Base-by-base conservation (phyloP, 2,797 vertebrate species). In the Manis pentadactyla region DNA sequence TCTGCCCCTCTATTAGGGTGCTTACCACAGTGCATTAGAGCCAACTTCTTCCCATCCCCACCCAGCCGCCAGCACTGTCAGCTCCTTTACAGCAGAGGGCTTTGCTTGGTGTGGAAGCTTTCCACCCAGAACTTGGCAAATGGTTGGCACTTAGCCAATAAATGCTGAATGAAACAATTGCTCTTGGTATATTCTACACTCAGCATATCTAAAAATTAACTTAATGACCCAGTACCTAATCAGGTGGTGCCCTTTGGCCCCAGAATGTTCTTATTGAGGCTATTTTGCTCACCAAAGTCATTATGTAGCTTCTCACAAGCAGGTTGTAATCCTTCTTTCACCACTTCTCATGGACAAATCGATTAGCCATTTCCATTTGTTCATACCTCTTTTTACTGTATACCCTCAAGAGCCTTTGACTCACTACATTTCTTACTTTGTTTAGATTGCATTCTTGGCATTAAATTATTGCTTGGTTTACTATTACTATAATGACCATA, bases 201-300 rank as follows among this genome's bases (percentile, higher is more conserved):
- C 7, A 49, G 34, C 42, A 73, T 74, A 91, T 78, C 7, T 57
- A n/a, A 93, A 90, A 92, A 55, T 49, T 57, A 96, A 82, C 31
- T 74, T 77, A 87, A 71, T 51, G 46, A 78, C 7, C 42, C 39
- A 66, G 42, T 21, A 87, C 17, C 53, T 79, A 89, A 94, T 83
- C 42, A 73, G 17, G 15, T 69, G 68, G 51, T 27, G 7, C 42
- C 39, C 31, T 75, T 73, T 92, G 49, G 51, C 49, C 74, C 55
- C 57, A 66, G 57, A 71, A 79, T 75, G n/a, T 90, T 93, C 82
- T 90, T 19, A 3, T 77, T 73, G 55, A 63, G 83, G 42, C 29
- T 79, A 86, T 64, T 93, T 93, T 86, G 34, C 23, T 79, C 82
- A 77, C 14, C n/a, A 81, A 86, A 92, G 29, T 75, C 55, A 88